phyloP scores from a whole-genome alignment of 2,888 invertebrate genomes.

The Perithous albicinctus region DNA sequence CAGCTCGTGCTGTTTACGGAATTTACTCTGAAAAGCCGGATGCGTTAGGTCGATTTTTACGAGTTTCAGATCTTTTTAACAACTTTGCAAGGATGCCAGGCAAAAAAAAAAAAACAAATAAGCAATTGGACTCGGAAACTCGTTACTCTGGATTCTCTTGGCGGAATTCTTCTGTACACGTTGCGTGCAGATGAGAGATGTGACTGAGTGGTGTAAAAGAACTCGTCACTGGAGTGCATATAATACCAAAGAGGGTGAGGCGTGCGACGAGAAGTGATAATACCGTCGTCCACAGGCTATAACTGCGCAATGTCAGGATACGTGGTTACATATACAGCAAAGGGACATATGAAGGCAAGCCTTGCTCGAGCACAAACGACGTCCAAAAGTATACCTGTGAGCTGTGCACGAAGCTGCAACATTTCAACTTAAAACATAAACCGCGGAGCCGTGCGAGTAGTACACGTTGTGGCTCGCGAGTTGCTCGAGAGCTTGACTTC shows the following conservation, averaged over 20 bases:
- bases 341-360: conserved; percentile 18
- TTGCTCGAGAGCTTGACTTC: conserved; percentile 25
- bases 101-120: conserved; percentile 4
- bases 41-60: conserved; percentile 39
- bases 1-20: not conserved
- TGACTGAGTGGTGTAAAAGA: conserved; percentile 49
- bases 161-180: conserved; percentile 32
- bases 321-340: not conserved
- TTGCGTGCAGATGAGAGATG: conserved; percentile 56
- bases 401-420: conserved; percentile 70
- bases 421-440: conserved; percentile 72
- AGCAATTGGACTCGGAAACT: conserved; percentile 46
- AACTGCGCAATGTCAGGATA: conserved; percentile 15
- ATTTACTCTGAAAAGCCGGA: conserved; percentile 28
- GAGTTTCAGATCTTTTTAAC: conserved; percentile 20
- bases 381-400: conserved; percentile 42
- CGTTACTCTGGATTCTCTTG: conserved; percentile 22
- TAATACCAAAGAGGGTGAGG: conserved; percentile 36
- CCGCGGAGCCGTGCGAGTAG: conserved; percentile 58
- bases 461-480: conserved; percentile 50
- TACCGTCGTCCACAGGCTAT: conserved; percentile 15
- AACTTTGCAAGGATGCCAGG: conserved; percentile 7
- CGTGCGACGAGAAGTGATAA: conserved; percentile 46
- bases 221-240: conserved; percentile 59
- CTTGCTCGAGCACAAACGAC: conserved; percentile 23